phyloP scores from a whole-genome alignment of 2,797 vertebrate species.

The Setipinna tenuifilis region DNA sequence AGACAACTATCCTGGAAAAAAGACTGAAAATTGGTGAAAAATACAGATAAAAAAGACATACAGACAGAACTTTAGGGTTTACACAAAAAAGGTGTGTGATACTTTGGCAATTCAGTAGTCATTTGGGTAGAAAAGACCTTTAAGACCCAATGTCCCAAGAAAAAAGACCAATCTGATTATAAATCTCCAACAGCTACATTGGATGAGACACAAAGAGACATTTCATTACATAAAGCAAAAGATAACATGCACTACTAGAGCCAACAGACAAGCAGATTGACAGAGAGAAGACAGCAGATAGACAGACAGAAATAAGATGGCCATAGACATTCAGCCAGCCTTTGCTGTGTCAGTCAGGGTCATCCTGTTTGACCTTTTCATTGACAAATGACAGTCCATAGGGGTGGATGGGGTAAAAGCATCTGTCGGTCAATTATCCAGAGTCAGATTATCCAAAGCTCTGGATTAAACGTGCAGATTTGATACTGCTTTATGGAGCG shows the following conservation, averaged over 20 bases:
- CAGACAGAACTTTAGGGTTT: neutral
- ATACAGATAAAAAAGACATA: constrained; percentile 24
- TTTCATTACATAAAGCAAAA: neutral
- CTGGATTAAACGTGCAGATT: constrained; percentile 42
- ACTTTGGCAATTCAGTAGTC: neutral
- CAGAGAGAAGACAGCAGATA: neutral
- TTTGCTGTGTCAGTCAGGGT: constrained; percentile 45
- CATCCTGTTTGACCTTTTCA: constrained; percentile 36
- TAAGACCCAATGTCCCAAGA: neutral
- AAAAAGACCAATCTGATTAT: neutral
- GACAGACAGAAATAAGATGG: constrained; percentile 29
- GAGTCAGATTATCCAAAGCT: constrained; percentile 48
- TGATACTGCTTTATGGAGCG: constrained; percentile 37
- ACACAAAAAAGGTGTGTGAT: neutral
- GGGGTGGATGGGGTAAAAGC: constrained; percentile 28
- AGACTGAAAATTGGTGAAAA: constrained; percentile 43
- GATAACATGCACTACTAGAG: neutral
- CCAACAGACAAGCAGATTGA: neutral
- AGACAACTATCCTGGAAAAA: constrained; percentile 41
- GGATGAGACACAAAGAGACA: neutral
- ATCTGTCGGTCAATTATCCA: constrained; percentile 42
- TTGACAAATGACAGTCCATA: constrained; percentile 29
- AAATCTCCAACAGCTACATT: neutral
- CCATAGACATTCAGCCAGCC: constrained; percentile 36
- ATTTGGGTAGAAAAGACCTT: neutral